Evolutionary conservation across 2,888 invertebrate genomes (phyloP).

Genomic region (Drosophila algonquin): DNA sequence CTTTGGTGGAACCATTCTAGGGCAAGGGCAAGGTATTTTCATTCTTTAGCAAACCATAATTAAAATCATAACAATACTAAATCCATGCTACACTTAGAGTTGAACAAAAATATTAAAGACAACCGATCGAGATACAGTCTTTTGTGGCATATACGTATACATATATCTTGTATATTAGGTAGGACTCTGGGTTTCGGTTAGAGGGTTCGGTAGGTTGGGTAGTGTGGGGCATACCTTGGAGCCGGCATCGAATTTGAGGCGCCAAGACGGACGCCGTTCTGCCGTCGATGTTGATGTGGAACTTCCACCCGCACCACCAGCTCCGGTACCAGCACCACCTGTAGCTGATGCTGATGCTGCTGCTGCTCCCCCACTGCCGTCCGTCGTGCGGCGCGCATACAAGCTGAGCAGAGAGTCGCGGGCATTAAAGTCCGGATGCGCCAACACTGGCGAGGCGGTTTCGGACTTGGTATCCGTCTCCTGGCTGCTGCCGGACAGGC

Average conservation of each 20-base stretch:
- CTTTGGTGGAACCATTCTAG: not conserved
- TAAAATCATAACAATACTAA: conserved; percentile 22
- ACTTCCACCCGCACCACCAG: conserved; percentile 45
- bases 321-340: conserved; percentile 17
- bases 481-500: conserved; percentile 61
- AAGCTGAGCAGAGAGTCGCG: conserved; percentile 67
- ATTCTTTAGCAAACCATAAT: not conserved
- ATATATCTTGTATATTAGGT: conserved; percentile 9
- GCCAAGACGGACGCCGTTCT: conserved; percentile 96
- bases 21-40: conserved; percentile 9
- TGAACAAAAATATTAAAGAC: conserved; percentile 20
- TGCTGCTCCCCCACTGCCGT: conserved; percentile 35
- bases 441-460: conserved; percentile 59
- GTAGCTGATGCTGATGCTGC: not conserved
- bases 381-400: conserved; percentile 68
- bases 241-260: conserved; percentile 94
- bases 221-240: conserved; percentile 89
- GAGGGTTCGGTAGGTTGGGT: conserved; percentile 39
- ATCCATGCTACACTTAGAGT: conserved; percentile 47
- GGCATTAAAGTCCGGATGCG: conserved; percentile 69
- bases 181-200: conserved; percentile 36
- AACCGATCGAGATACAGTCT: conserved; percentile 24
- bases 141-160: conserved; percentile 6
- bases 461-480: conserved; percentile 62
- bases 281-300: conserved; percentile 68